A percentile compares a stretch with the other conserved stretches of the same genome.
phyloP scores from a whole-genome alignment of 2,888 invertebrate genomes.

The Augiades crinisus region DNA sequence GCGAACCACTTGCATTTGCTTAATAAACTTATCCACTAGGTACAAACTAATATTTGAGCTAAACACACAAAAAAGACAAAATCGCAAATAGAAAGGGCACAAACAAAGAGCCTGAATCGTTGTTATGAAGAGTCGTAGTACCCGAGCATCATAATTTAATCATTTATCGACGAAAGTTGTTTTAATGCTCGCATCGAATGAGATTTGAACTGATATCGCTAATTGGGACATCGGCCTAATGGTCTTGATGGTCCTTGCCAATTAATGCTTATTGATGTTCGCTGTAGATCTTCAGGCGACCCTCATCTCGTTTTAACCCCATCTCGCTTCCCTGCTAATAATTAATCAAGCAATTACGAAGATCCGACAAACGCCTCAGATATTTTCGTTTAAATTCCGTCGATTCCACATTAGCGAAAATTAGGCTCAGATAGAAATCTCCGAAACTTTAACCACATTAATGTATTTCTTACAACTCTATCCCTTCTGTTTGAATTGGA shows the following conservation, averaged over 20 bases:
- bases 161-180: slow-evolving; percentile 18
- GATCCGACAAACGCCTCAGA: slow-evolving; percentile 47
- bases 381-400: slow-evolving; percentile 44
- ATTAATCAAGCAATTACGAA: slow-evolving; percentile 77
- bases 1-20: no score
- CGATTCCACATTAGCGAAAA: slow-evolving; percentile 34
- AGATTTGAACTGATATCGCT: slow-evolving; percentile 57
- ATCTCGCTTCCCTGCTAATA: slow-evolving; percentile 67
- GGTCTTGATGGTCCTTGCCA: slow-evolving; percentile 69
- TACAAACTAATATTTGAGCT: no score
- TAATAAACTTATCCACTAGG: no score
- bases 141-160: slow-evolving; percentile 10
- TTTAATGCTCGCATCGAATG: slow-evolving; percentile 30
- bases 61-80: background rate
- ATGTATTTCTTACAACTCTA: no score
- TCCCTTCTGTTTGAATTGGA: no score
- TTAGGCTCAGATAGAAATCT: slow-evolving; percentile 18
- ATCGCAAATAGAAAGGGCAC: background rate
- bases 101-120: background rate
- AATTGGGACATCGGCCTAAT: slow-evolving; percentile 66
- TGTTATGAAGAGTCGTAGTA: background rate
- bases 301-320: slow-evolving; percentile 75
- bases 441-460: no score
- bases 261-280: slow-evolving; percentile 77
- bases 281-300: slow-evolving; percentile 65